phyloP scores from a whole-genome alignment of 2,113 vertebrate species.

The Cromileptes altivelis region DNA sequence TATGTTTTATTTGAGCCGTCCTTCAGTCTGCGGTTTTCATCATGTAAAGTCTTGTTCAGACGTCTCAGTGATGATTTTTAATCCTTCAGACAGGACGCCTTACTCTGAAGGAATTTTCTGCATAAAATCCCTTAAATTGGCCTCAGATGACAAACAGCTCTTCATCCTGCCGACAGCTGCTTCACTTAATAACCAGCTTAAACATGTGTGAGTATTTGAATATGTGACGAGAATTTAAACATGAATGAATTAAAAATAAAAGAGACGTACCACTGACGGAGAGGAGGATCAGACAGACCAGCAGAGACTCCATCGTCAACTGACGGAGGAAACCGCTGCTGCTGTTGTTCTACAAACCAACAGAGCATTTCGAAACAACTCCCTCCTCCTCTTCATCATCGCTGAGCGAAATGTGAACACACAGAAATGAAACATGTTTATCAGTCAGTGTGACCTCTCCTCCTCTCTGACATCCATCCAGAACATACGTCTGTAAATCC shows the following conservation, averaged over 20 bases:
- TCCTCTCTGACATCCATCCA: too few species aligned
- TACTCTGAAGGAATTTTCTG: background rate
- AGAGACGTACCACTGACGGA: conserved; percentile 43
- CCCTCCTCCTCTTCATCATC: too few species aligned
- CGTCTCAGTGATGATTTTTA: background rate
- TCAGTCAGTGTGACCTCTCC: too few species aligned
- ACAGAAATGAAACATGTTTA: too few species aligned
- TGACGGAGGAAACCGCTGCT: conserved; percentile 4
- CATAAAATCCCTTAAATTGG: conserved; percentile 15
- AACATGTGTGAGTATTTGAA: too few species aligned
- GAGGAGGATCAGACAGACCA: conserved; percentile 9
- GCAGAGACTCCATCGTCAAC: conserved; percentile 25
- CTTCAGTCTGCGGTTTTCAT: background rate
- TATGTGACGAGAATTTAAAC: background rate
- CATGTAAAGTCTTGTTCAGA: background rate
- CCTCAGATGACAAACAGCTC: background rate
- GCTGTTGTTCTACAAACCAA: too few species aligned
- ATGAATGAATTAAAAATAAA: background rate
- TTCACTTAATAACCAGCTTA: background rate
- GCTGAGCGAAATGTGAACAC: too few species aligned
- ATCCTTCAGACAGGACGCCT: conserved; percentile 12
- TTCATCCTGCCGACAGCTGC: background rate
- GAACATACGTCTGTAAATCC: too few species aligned
- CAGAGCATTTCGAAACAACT: too few species aligned
- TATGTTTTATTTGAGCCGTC: background rate